Evolutionary conservation across 2,888 invertebrate species (phyloP), one percentile per base, ranked within the genome.

Genomic region (Volucella inanis): DNA sequence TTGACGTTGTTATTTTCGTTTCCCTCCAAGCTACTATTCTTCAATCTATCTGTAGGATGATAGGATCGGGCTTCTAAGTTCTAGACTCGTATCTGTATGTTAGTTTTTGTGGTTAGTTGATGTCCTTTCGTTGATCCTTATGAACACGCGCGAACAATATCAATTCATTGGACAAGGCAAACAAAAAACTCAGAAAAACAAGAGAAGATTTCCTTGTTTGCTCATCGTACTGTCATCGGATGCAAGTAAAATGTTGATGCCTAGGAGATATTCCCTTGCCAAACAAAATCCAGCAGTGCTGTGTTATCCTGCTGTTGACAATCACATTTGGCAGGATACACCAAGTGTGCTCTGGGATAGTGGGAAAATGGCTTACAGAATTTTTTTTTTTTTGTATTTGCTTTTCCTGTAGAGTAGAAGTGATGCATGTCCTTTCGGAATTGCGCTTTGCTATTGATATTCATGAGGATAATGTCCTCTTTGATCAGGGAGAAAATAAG

Each of bases 371-470:
- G 59, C 61, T 77, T 71, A 49, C 71, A 82, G 18, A 22, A 67
- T 54, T 82, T 83, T 41, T 43, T 18, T 59, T 41, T 47, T 57
- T 50, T 43, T 68, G 3, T 9, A 45, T 14, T 59, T 22, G 12
- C 6, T 59, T 31, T 6, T 10, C n/a, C 14, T 4, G 59, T 67
- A 65, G 38, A 54, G 54, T 47, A 43, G 50, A 18, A 49, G 61
- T 76, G 72, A 62, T 82, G 72, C 67, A 83, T 78, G 67, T 83
- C 45, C 38, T 78, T 47, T 15, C 49, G 71, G 70, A 72, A 77
- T 77, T 82, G 77, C 71, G 71, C 77, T 82, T 71, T 76, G 59
- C 71, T 77, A 72, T 82, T 82, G 82, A 82, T 82, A 82, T 82
- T 82, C 82, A 83, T 78, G 82, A 83, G 82, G 67, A 78, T 72